Conservation (phyloP, 2,113 vertebrate species). For the Peromyscus californicus region DNA sequence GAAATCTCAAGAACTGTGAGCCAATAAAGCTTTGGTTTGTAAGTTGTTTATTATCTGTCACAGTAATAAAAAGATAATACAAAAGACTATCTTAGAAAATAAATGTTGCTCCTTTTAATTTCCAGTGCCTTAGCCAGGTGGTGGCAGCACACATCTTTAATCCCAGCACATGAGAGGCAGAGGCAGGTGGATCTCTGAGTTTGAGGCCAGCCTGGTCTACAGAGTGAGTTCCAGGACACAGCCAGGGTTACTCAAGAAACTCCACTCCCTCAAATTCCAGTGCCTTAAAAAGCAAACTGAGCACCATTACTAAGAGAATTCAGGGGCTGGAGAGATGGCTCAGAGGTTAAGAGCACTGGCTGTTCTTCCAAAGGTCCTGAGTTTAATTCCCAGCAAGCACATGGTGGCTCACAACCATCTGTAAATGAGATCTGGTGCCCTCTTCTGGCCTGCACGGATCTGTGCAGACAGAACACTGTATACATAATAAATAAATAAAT, state of each 20-base stretch:
- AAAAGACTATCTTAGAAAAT: conserved; percentile 47
- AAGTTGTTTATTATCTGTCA: neutral
- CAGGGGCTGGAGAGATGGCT: too few relatives aligned
- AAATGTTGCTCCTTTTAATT: conserved; percentile 52
- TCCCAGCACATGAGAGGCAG: neutral
- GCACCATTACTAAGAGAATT: conserved; percentile 46
- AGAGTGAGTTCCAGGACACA: neutral
- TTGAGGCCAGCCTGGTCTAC: too few relatives aligned
- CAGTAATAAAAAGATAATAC: neutral
- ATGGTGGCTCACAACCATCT: too few relatives aligned
- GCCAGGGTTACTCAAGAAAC: neutral
- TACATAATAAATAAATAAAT: too few relatives aligned
- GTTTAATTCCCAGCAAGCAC: too few relatives aligned
- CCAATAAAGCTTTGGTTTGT: neutral
- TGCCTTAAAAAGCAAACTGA: conserved; percentile 53
- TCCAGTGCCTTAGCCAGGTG: neutral
- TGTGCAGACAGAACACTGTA: too few relatives aligned
- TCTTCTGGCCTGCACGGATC: too few relatives aligned
- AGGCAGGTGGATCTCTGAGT: neutral
- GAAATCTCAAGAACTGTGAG: neutral
- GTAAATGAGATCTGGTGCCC: too few relatives aligned
- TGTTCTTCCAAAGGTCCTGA: too few relatives aligned
- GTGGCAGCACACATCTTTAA: neutral
- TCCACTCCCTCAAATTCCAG: neutral
- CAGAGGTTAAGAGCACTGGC: too few relatives aligned